A percentile compares a stretch with the other conserved stretches of the same genome.
phyloP scores from a whole-genome alignment of 2,888 invertebrate genomes.

The Torymus auratus region DNA sequence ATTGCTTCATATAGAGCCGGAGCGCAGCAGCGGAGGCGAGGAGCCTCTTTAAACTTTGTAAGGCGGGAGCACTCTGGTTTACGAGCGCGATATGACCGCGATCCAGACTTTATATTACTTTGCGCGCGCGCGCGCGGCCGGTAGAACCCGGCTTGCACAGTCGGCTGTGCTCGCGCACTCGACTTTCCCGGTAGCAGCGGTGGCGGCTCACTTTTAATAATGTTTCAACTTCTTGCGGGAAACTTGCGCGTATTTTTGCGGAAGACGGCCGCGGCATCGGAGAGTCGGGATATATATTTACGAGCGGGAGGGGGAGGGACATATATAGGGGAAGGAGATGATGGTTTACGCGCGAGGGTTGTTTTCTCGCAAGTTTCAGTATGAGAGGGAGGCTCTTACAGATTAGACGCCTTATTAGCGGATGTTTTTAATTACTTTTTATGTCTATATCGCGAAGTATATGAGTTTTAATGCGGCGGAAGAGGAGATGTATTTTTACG shows the following conservation, averaged over 20 bases:
- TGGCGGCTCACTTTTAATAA: conserved; percentile 53
- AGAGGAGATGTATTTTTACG: conserved; percentile 9
- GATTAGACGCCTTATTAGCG: conserved; percentile 46
- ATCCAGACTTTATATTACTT: conserved; percentile 71
- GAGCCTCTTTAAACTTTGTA: conserved; percentile 65
- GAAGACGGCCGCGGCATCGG: neutral
- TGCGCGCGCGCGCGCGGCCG: conserved; percentile 54
- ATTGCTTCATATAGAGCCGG: conserved; percentile 53
- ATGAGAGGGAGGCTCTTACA: conserved; percentile 13
- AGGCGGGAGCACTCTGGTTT: conserved; percentile 68
- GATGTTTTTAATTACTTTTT: conserved; percentile 54
- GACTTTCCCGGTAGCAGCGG: too few relatives aligned
- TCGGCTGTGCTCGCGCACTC: neutral
- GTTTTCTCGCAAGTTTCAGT: conserved; percentile 16
- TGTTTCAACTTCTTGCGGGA: conserved; percentile 55
- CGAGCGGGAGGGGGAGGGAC: conserved; percentile 23
- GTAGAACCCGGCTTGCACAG: too few relatives aligned
- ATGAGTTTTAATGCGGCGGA: conserved; percentile 33
- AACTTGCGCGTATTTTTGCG: conserved; percentile 49
- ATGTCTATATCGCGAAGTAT: conserved; percentile 28
- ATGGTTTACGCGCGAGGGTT: conserved; percentile 18
- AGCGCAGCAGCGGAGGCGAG: conserved; percentile 8
- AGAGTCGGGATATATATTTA: conserved; percentile 49
- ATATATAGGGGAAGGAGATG: too few relatives aligned
- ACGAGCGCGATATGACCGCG: conserved; percentile 70